Evolutionary conservation across 1,140 invertebrate genomes (phyloP).

Genomic region (Pseudomyrmex dendroicus): DNA sequence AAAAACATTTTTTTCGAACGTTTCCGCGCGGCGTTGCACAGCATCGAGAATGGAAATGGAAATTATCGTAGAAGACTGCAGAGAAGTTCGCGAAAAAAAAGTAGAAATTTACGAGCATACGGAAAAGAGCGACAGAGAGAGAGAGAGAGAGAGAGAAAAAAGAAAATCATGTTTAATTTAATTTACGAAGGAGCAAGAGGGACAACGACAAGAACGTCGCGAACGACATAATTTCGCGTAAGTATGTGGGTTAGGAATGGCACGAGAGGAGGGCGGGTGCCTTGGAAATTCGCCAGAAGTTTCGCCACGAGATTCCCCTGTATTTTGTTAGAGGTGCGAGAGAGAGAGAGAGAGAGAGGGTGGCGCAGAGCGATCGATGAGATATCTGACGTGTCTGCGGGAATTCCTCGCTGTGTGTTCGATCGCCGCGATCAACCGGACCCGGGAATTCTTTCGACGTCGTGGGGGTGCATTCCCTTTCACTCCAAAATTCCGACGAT

Average conservation of each 20-base stretch:
- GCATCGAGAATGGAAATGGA: neutral
- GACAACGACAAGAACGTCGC: constrained; percentile 43
- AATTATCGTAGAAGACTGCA: neutral
- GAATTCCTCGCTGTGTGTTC: constrained; percentile 18
- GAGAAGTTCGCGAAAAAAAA: constrained; percentile 4
- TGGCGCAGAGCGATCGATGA: constrained; percentile 51
- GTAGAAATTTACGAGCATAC: too few relatives aligned
- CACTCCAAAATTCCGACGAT: neutral
- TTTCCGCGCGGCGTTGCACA: neutral
- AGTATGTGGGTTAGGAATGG: constrained; percentile 77
- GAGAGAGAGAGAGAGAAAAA: neutral
- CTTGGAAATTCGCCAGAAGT: constrained; percentile 71
- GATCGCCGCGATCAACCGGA: constrained; percentile 27
- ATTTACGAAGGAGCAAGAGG: constrained; percentile 20
- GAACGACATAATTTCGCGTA: constrained; percentile 70
- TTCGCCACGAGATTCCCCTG: neutral
- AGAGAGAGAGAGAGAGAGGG: constrained; percentile 14
- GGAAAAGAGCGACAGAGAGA: neutral
- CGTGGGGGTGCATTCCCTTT: neutral
- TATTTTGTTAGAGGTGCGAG: constrained; percentile 41
- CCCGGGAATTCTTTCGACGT: neutral
- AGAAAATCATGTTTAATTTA: constrained; percentile 10
- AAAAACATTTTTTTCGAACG: neutral
- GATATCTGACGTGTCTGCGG: constrained; percentile 14
- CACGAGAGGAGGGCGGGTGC: constrained; percentile 36